Evolutionary conservation across 2,888 invertebrate species (phyloP), one percentile per base, ranked within the genome.

Genomic region (Stenchaetothrips biformis): DNA sequence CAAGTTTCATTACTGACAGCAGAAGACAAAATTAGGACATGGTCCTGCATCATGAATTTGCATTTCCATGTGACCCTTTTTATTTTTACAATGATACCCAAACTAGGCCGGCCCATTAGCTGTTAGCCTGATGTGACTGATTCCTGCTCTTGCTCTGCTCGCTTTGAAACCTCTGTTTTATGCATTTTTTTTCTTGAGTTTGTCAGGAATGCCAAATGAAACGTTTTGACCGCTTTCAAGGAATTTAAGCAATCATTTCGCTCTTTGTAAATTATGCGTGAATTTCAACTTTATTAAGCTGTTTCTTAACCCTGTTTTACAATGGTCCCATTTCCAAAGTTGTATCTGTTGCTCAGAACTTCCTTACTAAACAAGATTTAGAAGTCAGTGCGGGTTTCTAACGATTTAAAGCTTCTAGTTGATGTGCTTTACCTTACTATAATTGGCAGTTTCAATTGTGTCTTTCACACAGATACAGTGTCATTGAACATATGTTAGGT

Each of bases 111-210:
- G 59, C 59, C 59, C 59, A 18, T 59, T 59, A 18, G 59, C 59
- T 18, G 67, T 74, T 74, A 74, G 25, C 67, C 67, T 74, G 8
- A 74, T 74, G 21, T 21, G 67, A 74, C 67, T 74, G 9, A 21
- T 74, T 18, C 25, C 67, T 74, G 67, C 67, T 25, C 21, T 25
- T 74, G 25, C 67, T 74, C 67, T 74, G 67, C 67, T 74, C 21
- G 67, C 67, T 67, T 67, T 21, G 16, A 0, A 67, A n/a, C 67
- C 67, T 21, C 37, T 37, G 37, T 37, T 37, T 37, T 53, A 53
- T 53, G 53, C 16, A 53, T 16, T 53, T 59, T 53, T 59, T 9
- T 59, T 13, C 37, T 37, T 37, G 37, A 37, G 59, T 9, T 59
- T 59, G 13, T 59, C 16, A 16, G 18, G 16, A 7, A 18, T 18